phyloP scores from a whole-genome alignment of 2,888 invertebrate species.

The Epirrita christyi region DNA sequence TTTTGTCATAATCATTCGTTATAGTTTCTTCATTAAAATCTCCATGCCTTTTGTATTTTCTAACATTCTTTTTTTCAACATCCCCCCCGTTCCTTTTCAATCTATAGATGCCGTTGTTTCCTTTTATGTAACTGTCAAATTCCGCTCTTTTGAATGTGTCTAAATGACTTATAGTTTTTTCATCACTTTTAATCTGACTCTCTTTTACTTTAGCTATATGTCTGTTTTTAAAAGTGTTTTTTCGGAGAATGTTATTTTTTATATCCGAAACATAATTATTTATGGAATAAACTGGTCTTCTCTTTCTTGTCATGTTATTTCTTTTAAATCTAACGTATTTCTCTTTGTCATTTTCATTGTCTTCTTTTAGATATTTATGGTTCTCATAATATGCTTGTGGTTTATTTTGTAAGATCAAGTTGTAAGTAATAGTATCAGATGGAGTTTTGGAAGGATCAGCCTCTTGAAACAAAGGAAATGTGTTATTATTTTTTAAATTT shows the following conservation, averaged over 20 bases:
- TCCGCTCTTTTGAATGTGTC: not conserved
- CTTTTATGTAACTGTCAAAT: constrained; percentile 18
- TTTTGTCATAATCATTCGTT: not conserved
- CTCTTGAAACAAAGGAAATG: constrained; percentile 67
- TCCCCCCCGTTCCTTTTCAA: constrained; percentile 5
- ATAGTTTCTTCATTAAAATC: too few relatives aligned
- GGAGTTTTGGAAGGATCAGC: constrained; percentile 31
- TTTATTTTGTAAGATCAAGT: not conserved
- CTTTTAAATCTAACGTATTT: not conserved
- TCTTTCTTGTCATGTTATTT: not conserved
- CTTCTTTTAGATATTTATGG: not conserved
- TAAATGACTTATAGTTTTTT: not conserved
- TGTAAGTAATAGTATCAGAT: not conserved
- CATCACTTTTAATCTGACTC: not conserved
- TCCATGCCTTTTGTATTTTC: not conserved
- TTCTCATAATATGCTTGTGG: not conserved
- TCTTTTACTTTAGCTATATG: not conserved
- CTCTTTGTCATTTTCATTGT: not conserved
- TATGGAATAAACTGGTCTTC: too few relatives aligned
- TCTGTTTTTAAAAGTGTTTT: too few relatives aligned
- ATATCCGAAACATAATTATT: too few relatives aligned
- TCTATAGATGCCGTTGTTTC: constrained; percentile 18
- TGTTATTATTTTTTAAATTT: constrained; percentile 36
- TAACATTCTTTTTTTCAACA: not conserved
- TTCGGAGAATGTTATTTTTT: too few relatives aligned